A percentile compares a stretch with the other conserved stretches of the same genome.
These are phyloP conservation scores for Daboia siamensis DNA, from an alignment of 2,113 vertebrate species.

Conservation along the genomic window DNA sequence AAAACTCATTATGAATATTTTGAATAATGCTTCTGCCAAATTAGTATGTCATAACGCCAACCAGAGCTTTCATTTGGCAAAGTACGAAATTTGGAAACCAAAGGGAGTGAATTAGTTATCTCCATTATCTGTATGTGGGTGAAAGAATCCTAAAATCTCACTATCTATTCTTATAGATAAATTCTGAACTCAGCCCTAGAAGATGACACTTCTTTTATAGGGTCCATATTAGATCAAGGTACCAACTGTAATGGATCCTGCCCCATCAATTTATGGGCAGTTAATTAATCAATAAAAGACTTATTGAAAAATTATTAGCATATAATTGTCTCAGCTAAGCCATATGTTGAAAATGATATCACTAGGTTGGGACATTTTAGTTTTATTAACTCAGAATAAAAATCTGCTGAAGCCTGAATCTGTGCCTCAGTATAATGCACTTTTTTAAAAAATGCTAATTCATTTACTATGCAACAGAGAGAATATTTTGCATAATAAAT, in stretches of 20 bases:
- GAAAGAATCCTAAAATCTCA: neutral
- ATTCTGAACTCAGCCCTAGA: neutral
- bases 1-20: neutral
- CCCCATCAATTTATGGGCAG: neutral
- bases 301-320: neutral
- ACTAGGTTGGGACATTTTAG: constrained; percentile 1
- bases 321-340: neutral
- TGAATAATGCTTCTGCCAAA: neutral
- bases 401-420: constrained; percentile 15
- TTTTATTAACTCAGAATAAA: neutral
- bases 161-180: neutral
- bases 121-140: neutral
- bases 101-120: neutral
- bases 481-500: constrained; percentile 35
- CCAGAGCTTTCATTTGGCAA: neutral
- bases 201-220: neutral
- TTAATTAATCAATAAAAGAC: neutral
- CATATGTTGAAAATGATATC: constrained; percentile 10
- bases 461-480: constrained; percentile 19
- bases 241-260: too few species aligned
- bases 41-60: neutral
- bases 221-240: neutral
- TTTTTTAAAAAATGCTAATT: constrained; percentile 25
- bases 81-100: neutral
- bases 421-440: neutral